Base-by-base conservation (phyloP, 2,797 vertebrate genomes). In the Ispidina picta region DNA sequence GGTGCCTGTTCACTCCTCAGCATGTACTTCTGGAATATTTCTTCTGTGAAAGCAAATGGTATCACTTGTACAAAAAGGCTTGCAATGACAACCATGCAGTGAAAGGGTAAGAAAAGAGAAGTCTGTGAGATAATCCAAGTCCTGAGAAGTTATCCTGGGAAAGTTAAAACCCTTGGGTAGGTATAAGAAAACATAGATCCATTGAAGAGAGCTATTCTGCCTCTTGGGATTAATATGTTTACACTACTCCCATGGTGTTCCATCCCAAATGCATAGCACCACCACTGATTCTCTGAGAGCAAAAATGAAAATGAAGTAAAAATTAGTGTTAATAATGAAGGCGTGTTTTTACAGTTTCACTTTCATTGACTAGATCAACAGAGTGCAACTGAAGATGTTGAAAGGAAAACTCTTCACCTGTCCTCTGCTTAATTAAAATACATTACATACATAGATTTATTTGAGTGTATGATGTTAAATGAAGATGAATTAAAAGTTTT, bases 401-500 rank as follows among this genome's bases (percentile, higher is more conserved):
- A 95, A 94, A 93, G 81, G 87, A 95, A 90, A 96, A 70, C 81
- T 94, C 88, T 96, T 95, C 83, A 91, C 56, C 76, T 89, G 77
- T 86, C 88, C 28, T 73, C 37, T 71, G 41, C 76, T 92, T 96
- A 97, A 96, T 96, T 96, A 94, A 95, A 96, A 97, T 94, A 79
- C 70, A 95, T 96, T 95, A 95, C 69, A 83, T 71, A 94, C 69
- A 68, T 68, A 87, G 70, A 91, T 94, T 92, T 95, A 89, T 91
- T 94, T 95, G 94, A 94, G 72, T 25, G 68, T 93, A 89, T 96
- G 76, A 89, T 94, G 76, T 84, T 89, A 95, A 96, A 96, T 95
- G 87, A 96, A 96, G 96, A 96, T 88, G 79, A 96, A 96, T 96
- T 62, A 89, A 95, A 92, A 66, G 39, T 86, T 94, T 96, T 95